Evolutionary conservation across 1,140 invertebrate genomes (phyloP), one percentile per base, ranked within the genome.

Genomic region (Wasmannia auropunctata): DNA sequence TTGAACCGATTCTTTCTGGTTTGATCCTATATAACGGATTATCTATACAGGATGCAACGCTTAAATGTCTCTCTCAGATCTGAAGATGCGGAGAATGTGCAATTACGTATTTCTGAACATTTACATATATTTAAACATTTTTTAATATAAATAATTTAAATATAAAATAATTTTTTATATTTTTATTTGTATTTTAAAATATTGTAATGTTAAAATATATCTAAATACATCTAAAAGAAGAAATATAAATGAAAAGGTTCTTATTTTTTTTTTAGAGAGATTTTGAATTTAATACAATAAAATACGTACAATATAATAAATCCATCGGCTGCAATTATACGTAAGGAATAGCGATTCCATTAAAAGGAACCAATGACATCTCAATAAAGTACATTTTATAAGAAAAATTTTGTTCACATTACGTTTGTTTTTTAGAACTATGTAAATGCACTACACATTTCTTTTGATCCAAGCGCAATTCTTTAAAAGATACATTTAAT

Each of bases 1-100:
- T 25, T 40, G 22, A 7, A 58, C 7, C 4, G 51, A 8, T 56
- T 74, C n/a, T 56, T 10, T 37, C 31, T 16, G 51, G 7, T 22
- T 58, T 58, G n/a, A 74, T 74, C n/a, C 28, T 19, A 14, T 58
- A 74, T 54, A 74, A 74, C 49, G 22, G n/a, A 74, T 74, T 46
- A 67, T 56, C 70, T 74, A 37, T 37, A 11, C 31, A 74, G n/a
- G 8, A 31, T 43, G 25, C 14, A 8, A 63, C 11, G 22, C 19
- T 60, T 34, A 63, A 43, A 63, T 63, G 11, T 16, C 7, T 46
- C 25, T 22, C 25, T 62, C 5, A n/a, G 11, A 46, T 28, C 34
- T 31, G n/a, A 54, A 56, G 19, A 56, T 74, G 14, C 34, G 31
- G 28, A 77, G 14, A 46, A 63, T 31, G 22, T 31, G 0, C 11